These are phyloP conservation scores for Caenorhabditis briggsae DNA, from an alignment of 1,140 invertebrate species.

Conservation along the genomic window DNA sequence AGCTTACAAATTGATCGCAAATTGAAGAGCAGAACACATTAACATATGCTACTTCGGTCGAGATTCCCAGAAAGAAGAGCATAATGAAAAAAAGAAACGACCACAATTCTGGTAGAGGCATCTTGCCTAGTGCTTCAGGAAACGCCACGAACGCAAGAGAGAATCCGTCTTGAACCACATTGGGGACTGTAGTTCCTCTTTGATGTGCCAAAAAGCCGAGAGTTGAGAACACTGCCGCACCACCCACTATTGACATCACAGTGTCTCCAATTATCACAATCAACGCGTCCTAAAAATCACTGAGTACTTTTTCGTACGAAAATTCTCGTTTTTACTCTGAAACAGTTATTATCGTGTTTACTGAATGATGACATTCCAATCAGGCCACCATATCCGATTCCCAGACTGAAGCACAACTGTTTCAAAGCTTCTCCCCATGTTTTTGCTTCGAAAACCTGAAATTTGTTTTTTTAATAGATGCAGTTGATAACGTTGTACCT, in stretches of 20 bases:
- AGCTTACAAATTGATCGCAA: background rate
- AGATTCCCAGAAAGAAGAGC: slow-evolving; percentile 79
- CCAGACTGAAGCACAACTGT: slow-evolving; percentile 63
- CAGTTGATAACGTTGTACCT: slow-evolving; percentile 80
- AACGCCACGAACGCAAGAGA: slow-evolving; percentile 77
- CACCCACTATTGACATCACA: slow-evolving; percentile 82
- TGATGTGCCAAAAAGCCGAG: slow-evolving; percentile 81
- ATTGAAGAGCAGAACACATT: slow-evolving; percentile 42
- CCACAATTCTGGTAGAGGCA: slow-evolving; percentile 80
- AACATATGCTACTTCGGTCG: slow-evolving; percentile 72
- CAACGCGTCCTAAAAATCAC: slow-evolving; percentile 79
- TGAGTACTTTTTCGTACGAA: background rate
- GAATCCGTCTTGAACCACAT: slow-evolving; percentile 35
- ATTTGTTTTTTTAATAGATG: background rate
- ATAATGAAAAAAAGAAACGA: slow-evolving; percentile 79
- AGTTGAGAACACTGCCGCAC: slow-evolving; percentile 82
- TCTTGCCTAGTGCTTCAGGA: slow-evolving; percentile 78
- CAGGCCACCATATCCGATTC: slow-evolving; percentile 61
- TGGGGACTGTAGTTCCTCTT: slow-evolving; percentile 79
- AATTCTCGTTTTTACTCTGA: slow-evolving; percentile 13
- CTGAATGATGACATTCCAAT: slow-evolving; percentile 62
- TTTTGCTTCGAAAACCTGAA: slow-evolving; percentile 11
- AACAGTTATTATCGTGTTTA: slow-evolving; percentile 57
- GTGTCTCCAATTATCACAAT: slow-evolving; percentile 83
- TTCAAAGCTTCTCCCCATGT: slow-evolving; percentile 63